phyloP scores from a whole-genome alignment of 2,113 vertebrate genomes.

The Boleophthalmus pectinirostris region DNA sequence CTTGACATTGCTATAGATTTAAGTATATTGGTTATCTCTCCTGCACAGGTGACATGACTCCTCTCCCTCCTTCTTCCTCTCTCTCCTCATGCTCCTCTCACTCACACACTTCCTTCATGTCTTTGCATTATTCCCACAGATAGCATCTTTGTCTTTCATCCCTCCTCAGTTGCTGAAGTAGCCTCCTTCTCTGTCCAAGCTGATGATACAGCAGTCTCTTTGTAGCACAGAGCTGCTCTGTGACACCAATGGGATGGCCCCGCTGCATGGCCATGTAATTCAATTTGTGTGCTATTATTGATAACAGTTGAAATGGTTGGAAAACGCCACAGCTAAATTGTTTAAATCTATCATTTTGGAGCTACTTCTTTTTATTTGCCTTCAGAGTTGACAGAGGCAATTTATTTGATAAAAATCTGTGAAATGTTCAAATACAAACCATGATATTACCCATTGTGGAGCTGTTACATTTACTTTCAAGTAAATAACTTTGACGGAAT shows the following conservation, averaged over 20 bases:
- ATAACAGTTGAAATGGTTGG: conserved; percentile 1
- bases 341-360: neutral
- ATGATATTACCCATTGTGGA: neutral
- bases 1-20: neutral
- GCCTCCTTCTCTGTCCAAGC: neutral
- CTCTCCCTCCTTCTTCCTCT: neutral
- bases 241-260: neutral
- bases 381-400: neutral
- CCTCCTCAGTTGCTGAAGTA: neutral
- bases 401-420: conserved; percentile 2
- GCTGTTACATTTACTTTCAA: neutral
- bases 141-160: conserved; percentile 1
- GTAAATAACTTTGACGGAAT: neutral
- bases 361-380: neutral
- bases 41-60: neutral
- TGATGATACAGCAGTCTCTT: neutral
- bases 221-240: neutral
- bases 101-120: neutral
- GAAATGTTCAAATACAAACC: neutral
- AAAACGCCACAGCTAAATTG: neutral
- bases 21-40: neutral
- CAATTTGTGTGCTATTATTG: conserved; percentile 2
- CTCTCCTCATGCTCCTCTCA: neutral
- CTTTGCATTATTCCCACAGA: neutral
- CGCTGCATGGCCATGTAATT: neutral